Evolutionary conservation across 2,888 invertebrate species (phyloP), one percentile per base, ranked within the genome.

Genomic region (Bombylius major): DNA sequence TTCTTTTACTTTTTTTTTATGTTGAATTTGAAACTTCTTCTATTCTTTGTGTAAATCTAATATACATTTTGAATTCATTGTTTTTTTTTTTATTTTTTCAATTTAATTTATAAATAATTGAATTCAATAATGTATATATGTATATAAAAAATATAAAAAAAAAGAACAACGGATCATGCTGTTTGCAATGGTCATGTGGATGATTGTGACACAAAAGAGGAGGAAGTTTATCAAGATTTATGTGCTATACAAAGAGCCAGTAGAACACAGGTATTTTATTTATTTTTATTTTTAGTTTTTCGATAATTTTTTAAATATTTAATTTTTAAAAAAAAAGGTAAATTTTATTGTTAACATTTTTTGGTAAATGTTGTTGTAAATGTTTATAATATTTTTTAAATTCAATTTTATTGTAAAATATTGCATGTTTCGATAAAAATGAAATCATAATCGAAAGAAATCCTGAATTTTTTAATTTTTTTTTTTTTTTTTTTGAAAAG

Each of bases 191-290:
- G 70, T 65, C 68, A 69, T 61, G 70, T 67, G 63, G 72, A 75
- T 64, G 73, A 73, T 63, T 68, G 68, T 63, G 73, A 75, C 65
- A 70, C 73, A 62, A 84, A 84, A 77, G 89, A 89, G 73, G 93
- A 94, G 75, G 90, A 92, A 78, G 90, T 93, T 76, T 94, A 94
- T 81, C 92, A 93, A 79, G 93, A 93, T 80, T 82, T 94, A 71
- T 91, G 90, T 80, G 85, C 84, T 66, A 82, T 87, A 70, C 80
- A 80, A 76, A 76, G 75, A 66, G 73, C 75, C 64, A 75, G 74
- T 66, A 73, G 76, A 70, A 77, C 76, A 67, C 76, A 76, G 73
- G 77, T 77, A 73, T 68, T 62, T 56, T 32, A 42, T 9, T 42
- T 47, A 39, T 46, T 50, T 42, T 14, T 39, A 23, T 23, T 23